Base-by-base conservation (phyloP, 2,888 invertebrate genomes). In the Phortica okadai region DNA sequence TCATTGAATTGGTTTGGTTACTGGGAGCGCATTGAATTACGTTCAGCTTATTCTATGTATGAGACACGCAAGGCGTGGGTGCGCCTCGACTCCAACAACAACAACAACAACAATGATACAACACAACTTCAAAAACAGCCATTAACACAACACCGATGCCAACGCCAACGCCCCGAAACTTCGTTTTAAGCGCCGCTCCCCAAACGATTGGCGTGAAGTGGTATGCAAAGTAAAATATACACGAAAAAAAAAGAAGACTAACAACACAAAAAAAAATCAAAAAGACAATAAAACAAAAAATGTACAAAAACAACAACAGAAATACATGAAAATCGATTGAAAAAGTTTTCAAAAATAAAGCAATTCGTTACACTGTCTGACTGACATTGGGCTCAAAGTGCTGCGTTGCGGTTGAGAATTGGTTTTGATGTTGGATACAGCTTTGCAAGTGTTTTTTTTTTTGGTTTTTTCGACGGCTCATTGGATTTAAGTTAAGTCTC, bases 321-420 rank as follows among this genome's bases (percentile, higher is more conserved):
- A 80, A 77, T 77, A 78, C 62, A 79, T 77, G 80, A 79, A 80
- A 84, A 85, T 84, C 84, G 83, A 85, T 84, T 80, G 78, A 79
- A 81, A 82, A 85, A 80, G 78, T 84, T 79, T 78, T 41, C 41
- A 74, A 81, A 83, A 83, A 83, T 83, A 81, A 82, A 82, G 81
- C 82, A 80, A 80, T 81, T 82, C 80, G 82, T 82, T 79, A 82
- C 56, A 41, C 45, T 75, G 44, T 50, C 69, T 69, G 75, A 72
- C 33, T 75, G 78, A 77, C 78, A 74, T 73, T 78, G 76, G 56
- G 75, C 76, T 73, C 56, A 74, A 7, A 25, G 42, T 66, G 33
- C 33, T 50, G 62, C 14, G 6, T 64, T 45, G 64, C 42, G 50
- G 21, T 59, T 66, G 11, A 50, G 73, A 11, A n/a, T 25, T 11